These are phyloP conservation scores for Ophion obscuratus DNA, from an alignment of 2,888 invertebrate genomes.

Conservation along the genomic window DNA sequence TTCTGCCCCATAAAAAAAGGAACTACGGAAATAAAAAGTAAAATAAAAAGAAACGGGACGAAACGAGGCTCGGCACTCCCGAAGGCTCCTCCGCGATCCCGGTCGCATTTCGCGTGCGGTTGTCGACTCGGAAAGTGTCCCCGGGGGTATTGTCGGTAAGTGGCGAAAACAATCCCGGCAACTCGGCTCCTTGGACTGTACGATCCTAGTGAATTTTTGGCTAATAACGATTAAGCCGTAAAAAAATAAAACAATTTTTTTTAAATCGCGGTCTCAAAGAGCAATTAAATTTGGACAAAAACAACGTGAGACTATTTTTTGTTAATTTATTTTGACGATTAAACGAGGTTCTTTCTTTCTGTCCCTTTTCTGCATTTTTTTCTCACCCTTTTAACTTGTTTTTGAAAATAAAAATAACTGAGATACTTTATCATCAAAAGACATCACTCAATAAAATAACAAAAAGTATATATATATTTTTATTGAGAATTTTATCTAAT, in stretches of 20 bases:
- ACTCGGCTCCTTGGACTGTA: not conserved
- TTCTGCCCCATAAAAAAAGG: constrained; percentile 70
- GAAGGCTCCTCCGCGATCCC: constrained; percentile 77
- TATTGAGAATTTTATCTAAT: not conserved
- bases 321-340: not conserved
- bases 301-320: too few relatives aligned
- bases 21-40: not conserved
- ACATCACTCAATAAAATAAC: too few relatives aligned
- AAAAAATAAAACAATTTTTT: too few relatives aligned
- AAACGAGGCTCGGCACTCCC: constrained; percentile 73
- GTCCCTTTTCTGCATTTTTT: too few relatives aligned
- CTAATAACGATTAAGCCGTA: not conserved
- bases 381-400: not conserved
- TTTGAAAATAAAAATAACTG: not conserved
- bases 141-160: constrained; percentile 82
- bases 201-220: not conserved
- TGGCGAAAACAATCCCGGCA: constrained; percentile 47
- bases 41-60: constrained; percentile 16
- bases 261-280: too few relatives aligned
- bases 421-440: too few relatives aligned
- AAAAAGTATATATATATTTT: not conserved
- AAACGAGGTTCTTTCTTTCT: not conserved
- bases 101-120: constrained; percentile 84
- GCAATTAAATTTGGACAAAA: too few relatives aligned
- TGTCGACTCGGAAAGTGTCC: constrained; percentile 84